Evolutionary conservation across 1,140 invertebrate species (phyloP), one percentile per base, ranked within the genome.

Genomic region (Drosophila carrolli): DNA sequence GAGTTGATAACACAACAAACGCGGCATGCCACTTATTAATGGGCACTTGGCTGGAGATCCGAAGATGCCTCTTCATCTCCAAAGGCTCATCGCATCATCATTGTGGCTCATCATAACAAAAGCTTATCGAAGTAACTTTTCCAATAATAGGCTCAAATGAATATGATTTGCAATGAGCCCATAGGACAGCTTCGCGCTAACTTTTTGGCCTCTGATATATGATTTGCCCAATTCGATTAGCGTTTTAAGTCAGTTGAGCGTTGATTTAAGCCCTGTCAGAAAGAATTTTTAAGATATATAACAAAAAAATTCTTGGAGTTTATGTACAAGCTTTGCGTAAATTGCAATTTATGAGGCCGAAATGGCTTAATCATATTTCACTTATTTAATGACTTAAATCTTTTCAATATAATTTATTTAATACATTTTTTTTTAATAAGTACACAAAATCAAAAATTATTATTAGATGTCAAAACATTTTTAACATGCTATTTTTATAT

Each of bases 101-200:
- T 81, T 41, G 51, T 72, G 62, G 47, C 58, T 88, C 70, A 78
- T 86, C 83, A 86, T 80, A 88, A 88, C 80, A 88, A 84, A 88
- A 88, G 83, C 80, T 88, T 88, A 88, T 70, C 62, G 54, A 88
- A 83, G 71, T 83, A 89, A 89, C 84, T 89, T 89, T 89, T 89
- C 84, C 80, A 89, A 89, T 89, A 89, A 89, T 88, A 86, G 74
- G 83, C 83, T 88, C 71, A 86, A 88, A 88, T 86, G 72, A 86
- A 86, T 83, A 89, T 83, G 62, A 76, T 75, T 57, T 65, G 44
- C 54, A 51, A 47, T 76, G 56, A 75, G 44, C 65, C 38, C 44
- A 19, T 48, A 37, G 57, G 50, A 44, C 59, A 68, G 71, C 44
- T 53, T 50, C 56, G 16, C 23, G 58, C 44, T 35, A 85, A 85